Base-by-base conservation (phyloP, 2,888 invertebrate genomes). In the Perdita meconis region DNA sequence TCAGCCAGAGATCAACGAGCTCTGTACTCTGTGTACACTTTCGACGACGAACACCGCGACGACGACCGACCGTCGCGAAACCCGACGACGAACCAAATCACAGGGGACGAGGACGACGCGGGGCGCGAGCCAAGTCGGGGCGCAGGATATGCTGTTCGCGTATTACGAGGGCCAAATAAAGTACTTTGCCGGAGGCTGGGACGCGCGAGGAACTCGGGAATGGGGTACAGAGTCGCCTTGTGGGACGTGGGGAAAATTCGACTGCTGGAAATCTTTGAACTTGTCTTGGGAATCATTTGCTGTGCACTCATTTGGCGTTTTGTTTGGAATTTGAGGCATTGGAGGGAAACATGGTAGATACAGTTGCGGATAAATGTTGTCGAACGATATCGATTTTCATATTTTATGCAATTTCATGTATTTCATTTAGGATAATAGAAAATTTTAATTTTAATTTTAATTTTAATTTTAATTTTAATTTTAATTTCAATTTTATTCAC, bases 1-100 rank as follows among this genome's bases (percentile, higher is more conserved):
- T 78, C 80, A 72, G 69, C 70, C 74, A 60, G 80, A 82, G 85
- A 86, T 85, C 84, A 65, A 75, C 66, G 66, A 84, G 70, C 77
- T 40, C 64, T 47, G 66, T 73, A 67, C 51, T 59, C 51, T 59
- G 47, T 71, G 38, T 70, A 64, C 67, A 55, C 69, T 63, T 80
- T 53, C 68, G 77, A 67, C 44, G 61, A 71, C 61, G 40, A 64
- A 40, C 47, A 77, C 24, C 30, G 22, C 13, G 36, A 72, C 36
- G 56, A 70, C 4, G 59, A 67, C 34, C 26, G 38, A 1, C n/a
- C 26, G 42, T n/a, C 26, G 38, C 42, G 36, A 74, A 71, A 61
- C 63, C 77, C 71, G 77, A 67, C 3, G 19, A 77, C 74, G 71
- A 76, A 83, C 78, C 63, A 69, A 81, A 65, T 84, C 82, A 64